Evolutionary conservation across 2,113 vertebrate species (phyloP).

Genomic region (Gymnorhina tibicen): DNA sequence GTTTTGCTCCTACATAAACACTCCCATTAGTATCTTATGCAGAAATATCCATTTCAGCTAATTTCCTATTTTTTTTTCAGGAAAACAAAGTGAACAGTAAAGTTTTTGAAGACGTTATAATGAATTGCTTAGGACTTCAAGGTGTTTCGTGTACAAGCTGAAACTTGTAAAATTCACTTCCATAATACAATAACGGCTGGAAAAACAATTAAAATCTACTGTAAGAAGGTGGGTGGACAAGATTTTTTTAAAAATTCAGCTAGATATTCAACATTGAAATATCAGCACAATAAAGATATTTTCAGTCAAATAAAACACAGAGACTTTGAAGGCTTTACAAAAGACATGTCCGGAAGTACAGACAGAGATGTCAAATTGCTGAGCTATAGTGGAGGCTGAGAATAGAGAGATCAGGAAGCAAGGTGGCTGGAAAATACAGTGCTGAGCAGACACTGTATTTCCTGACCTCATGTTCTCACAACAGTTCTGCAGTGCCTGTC

Average conservation of each 20-base stretch:
- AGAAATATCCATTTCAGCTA: not conserved
- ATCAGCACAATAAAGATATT: not conserved
- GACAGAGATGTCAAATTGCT: not conserved
- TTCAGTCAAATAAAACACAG: not conserved
- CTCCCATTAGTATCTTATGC: not conserved
- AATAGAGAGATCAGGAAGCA: not conserved
- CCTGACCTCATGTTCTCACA: not conserved
- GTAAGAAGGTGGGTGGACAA: rapidly evolving
- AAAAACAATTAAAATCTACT: not conserved
- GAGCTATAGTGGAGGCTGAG: not conserved
- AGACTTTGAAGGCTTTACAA: not conserved
- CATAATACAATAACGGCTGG: not conserved
- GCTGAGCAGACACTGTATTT: not conserved
- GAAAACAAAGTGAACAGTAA: not conserved
- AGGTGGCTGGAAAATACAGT: not conserved
- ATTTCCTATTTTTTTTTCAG: not conserved
- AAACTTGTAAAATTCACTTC: not conserved
- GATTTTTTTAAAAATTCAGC: not conserved
- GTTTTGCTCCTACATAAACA: not conserved
- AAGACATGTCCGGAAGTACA: not conserved
- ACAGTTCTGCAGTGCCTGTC: not conserved
- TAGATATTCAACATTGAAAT: not conserved
- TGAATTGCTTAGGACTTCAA: not conserved
- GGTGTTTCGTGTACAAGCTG: not conserved
- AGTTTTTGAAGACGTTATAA: not conserved